Evolutionary conservation across 2,113 vertebrate species (phyloP).

Genomic region (Passerina amoena): DNA sequence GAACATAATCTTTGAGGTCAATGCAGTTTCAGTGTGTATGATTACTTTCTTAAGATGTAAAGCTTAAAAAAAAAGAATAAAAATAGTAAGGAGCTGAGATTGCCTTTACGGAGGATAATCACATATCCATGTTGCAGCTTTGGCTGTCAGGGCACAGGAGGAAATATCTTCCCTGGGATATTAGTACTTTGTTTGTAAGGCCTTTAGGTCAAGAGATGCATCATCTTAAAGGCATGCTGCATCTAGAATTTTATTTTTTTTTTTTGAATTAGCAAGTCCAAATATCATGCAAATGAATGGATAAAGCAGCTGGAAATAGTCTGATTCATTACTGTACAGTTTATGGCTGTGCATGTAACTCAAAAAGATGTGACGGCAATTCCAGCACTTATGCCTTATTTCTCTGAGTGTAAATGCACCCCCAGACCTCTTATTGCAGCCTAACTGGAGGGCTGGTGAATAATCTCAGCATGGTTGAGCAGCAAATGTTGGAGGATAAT

Average conservation of each 20-base stretch:
- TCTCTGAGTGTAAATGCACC: constrained; percentile 53
- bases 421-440: constrained; percentile 68
- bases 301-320: not conserved
- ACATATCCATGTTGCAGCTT: not conserved
- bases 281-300: not conserved
- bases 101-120: not conserved
- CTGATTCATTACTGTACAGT: not conserved
- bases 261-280: not conserved
- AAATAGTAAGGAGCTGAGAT: not conserved
- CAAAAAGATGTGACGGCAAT: constrained; percentile 27
- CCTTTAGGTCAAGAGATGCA: not conserved
- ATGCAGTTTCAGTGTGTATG: not conserved
- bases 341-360: constrained; percentile 9
- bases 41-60: not conserved
- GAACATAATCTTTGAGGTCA: not conserved
- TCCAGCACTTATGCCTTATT: constrained; percentile 51
- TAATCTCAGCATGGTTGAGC: constrained; percentile 72
- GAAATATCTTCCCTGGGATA: not conserved
- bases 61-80: not conserved
- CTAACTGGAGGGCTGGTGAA: constrained; percentile 68
- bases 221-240: not conserved
- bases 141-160: not conserved
- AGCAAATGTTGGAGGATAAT: constrained; percentile 76
- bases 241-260: not conserved
- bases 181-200: not conserved